A percentile compares a stretch with the other conserved stretches of the same genome.
These are phyloP conservation scores for Rhinichthys klamathensis DNA, from an alignment of 2,113 vertebrate species.

Conservation along the genomic window DNA sequence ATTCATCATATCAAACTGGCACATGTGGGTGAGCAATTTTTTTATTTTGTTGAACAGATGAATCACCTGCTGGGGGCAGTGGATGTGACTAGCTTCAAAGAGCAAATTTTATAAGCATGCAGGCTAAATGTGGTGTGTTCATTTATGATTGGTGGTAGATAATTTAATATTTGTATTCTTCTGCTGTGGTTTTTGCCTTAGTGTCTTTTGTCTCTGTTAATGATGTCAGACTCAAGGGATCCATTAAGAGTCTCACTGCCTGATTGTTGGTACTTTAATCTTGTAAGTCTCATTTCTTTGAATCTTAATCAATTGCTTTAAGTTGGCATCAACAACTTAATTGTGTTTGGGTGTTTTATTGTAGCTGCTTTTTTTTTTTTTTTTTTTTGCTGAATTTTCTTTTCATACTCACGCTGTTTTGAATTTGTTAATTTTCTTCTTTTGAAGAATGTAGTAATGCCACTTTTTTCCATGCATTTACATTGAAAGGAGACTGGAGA, in stretches of 20 bases:
- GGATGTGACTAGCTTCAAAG: constrained; percentile 14
- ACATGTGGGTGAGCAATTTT: constrained; percentile 63
- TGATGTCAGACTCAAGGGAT: background rate
- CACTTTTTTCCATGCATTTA: background rate
- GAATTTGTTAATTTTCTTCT: background rate
- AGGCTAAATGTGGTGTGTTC: background rate
- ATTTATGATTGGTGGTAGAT: background rate
- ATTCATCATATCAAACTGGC: constrained; percentile 76
- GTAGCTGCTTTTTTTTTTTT: background rate
- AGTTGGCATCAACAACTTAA: background rate
- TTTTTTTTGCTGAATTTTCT: background rate
- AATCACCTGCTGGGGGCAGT: constrained; percentile 15
- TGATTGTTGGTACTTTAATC: background rate
- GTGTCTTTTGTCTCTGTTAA: constrained; percentile 1
- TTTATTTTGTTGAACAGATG: constrained; percentile 57
- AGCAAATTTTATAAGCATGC: background rate
- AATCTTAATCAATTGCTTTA: background rate
- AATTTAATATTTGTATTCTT: background rate
- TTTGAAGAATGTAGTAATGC: background rate
- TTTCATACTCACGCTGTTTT: background rate
- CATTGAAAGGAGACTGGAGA: background rate
- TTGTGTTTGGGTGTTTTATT: background rate
- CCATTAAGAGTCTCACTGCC: background rate
- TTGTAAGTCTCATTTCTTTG: background rate
- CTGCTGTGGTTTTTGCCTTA: background rate